A percentile compares a stretch with the other conserved stretches of the same genome.
These are phyloP conservation scores for Gobio gobio DNA, from an alignment of 2,113 vertebrate species.

Conservation along the genomic window DNA sequence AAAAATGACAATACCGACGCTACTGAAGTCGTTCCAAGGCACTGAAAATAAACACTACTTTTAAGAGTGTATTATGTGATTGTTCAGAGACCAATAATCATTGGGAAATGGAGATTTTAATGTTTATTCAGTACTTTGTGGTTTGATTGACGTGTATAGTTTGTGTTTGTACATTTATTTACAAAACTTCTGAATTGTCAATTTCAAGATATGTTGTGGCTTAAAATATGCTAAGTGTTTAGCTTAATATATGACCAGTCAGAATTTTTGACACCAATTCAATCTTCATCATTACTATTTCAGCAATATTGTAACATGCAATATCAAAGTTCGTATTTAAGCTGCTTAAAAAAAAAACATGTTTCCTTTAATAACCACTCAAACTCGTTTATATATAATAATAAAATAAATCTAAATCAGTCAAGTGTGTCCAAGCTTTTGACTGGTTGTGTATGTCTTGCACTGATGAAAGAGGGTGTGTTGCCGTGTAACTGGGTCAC, in stretches of 20 bases:
- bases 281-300: not conserved
- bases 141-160: not conserved
- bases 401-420: not conserved
- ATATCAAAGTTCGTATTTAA: not conserved
- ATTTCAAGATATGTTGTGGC: not conserved
- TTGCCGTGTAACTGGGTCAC: not conserved
- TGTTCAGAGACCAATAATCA: not conserved
- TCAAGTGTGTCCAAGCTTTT: not conserved
- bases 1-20: not conserved
- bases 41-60: not conserved
- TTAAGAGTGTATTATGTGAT: not conserved
- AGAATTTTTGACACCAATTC: not conserved
- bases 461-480: not conserved
- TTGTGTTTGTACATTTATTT: not conserved
- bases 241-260: not conserved
- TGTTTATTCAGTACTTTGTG: slow-evolving; percentile 1
- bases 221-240: not conserved
- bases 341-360: not conserved
- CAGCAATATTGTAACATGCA: not conserved
- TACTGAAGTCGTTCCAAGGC: not conserved
- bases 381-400: not conserved
- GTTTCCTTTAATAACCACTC: not conserved
- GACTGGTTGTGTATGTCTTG: not conserved
- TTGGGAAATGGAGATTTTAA: not conserved
- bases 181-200: not conserved